A percentile compares a stretch with the other conserved stretches of the same genome.
Conservation (phyloP, 2,888 invertebrate genomes). For the Lamellibrachia columna region DNA sequence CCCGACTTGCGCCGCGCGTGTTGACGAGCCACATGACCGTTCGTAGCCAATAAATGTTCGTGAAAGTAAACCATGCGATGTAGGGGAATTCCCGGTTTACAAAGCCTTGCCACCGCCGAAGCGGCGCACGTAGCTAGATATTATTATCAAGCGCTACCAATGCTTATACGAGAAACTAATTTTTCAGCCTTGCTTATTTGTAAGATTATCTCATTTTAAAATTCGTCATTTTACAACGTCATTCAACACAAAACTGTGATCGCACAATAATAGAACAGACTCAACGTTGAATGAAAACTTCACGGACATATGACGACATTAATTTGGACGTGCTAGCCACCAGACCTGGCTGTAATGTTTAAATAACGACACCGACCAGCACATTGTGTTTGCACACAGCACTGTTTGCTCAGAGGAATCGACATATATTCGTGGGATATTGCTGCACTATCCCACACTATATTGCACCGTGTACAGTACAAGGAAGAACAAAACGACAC, state of each 20-base stretch:
- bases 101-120: neutral
- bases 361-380: no score
- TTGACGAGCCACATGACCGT: neutral
- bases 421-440: no score
- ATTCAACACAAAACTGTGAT: no score
- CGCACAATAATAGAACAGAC: no score
- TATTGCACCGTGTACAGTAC: no score
- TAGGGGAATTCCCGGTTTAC: conserved; percentile 16
- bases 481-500: no score
- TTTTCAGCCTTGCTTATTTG: neutral
- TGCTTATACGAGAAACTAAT: neutral
- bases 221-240: neutral
- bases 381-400: no score
- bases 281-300: no score
- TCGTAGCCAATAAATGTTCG: neutral
- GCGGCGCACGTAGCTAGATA: neutral
- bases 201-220: neutral
- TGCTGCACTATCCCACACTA: no score
- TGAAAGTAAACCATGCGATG: neutral
- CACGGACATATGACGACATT: neutral
- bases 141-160: neutral
- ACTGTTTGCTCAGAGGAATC: no score
- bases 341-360: no score
- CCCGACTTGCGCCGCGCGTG: conserved; percentile 16
- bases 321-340: neutral